Percentiles rank a stretch among this genome's conserved stretches.
These are phyloP conservation scores for Lingula anatina DNA, from an alignment of 2,888 invertebrate species.

Conservation along the genomic window DNA sequence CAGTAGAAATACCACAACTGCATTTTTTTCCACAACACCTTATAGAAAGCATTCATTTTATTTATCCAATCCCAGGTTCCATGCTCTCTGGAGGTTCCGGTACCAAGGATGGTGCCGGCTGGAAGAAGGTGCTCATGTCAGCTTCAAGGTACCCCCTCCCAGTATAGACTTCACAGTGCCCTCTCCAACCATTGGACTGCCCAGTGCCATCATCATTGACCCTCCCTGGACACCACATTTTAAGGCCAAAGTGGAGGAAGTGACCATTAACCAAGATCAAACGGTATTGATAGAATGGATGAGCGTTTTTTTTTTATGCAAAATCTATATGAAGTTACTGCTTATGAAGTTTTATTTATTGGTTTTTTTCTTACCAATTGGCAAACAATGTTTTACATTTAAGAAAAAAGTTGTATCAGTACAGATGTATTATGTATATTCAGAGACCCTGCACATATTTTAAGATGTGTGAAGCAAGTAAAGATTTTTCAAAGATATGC, in stretches of 20 bases:
- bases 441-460: no score
- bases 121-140: constrained; percentile 94
- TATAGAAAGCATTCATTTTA: neutral
- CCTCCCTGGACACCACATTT: constrained; percentile 98
- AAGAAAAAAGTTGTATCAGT: no score
- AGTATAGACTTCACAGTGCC: constrained; percentile 98
- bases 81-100: constrained; percentile 92
- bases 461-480: no score
- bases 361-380: no score
- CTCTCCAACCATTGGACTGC: constrained; percentile 96
- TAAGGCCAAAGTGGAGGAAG: constrained; percentile 98
- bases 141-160: constrained; percentile 95
- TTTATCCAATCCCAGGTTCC: constrained; percentile 47
- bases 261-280: constrained; percentile 94
- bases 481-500: no score
- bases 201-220: constrained; percentile 76
- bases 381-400: no score
- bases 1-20: no score
- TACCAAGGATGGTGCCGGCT: constrained; percentile 99
- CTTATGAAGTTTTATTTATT: no score
- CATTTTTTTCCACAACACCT: no score
- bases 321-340: no score
- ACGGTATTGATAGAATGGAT: constrained; percentile 47
- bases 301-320: no score
- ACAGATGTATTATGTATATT: no score